Conservation (phyloP, 1,140 invertebrate species). For the Pissodes strobi region DNA sequence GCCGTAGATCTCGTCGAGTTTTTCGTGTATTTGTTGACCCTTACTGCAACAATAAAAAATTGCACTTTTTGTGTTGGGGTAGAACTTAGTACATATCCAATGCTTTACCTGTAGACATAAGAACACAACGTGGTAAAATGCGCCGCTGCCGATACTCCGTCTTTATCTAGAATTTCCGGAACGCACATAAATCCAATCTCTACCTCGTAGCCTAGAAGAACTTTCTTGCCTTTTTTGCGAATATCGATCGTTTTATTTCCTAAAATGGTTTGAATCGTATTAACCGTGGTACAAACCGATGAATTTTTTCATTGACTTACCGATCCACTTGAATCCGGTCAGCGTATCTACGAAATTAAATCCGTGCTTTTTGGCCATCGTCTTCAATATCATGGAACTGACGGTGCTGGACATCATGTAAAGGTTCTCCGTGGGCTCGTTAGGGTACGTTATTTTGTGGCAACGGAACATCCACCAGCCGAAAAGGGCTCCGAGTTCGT, state of each 20-base stretch:
- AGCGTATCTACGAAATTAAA: constrained; percentile 91
- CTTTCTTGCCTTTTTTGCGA: constrained; percentile 67
- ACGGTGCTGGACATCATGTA: constrained; percentile 94
- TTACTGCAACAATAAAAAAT: constrained; percentile 71
- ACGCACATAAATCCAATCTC: constrained; percentile 95
- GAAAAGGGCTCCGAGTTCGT: constrained; percentile 91
- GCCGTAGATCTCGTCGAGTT: constrained; percentile 80
- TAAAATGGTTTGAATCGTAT: background rate
- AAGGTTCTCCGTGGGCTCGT: constrained; percentile 59
- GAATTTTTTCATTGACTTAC: too few species aligned
- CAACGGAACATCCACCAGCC: constrained; percentile 89
- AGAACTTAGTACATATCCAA: constrained; percentile 76
- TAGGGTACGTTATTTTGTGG: constrained; percentile 59
- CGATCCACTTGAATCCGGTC: constrained; percentile 99
- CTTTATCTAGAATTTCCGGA: constrained; percentile 87
- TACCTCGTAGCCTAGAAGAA: constrained; percentile 94
- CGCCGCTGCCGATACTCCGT: constrained; percentile 87
- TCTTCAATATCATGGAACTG: constrained; percentile 92
- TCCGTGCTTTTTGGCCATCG: constrained; percentile 82
- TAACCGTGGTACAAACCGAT: background rate
- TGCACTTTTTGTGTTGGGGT: constrained; percentile 49
- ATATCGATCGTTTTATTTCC: constrained; percentile 79
- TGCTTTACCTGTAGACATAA: constrained; percentile 68
- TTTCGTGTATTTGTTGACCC: constrained; percentile 68
- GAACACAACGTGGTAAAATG: constrained; percentile 74